Evolutionary conservation across 2,888 invertebrate genomes (phyloP), one percentile per base, ranked within the genome.

Genomic region (Synergus itoensis): DNA sequence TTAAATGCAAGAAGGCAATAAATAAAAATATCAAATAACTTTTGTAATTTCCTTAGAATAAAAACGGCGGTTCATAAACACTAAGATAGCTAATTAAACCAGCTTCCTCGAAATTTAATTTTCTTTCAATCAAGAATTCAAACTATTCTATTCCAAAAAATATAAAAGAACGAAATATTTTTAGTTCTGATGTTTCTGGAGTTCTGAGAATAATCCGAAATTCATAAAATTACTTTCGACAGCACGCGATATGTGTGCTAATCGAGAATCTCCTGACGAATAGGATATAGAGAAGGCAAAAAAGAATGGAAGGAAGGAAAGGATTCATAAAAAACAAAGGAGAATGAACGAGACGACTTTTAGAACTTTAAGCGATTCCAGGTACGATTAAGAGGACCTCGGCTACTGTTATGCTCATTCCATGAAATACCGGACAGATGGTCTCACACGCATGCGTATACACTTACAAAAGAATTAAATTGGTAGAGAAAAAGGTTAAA

Each of bases 361-460:
- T 80, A 83, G 81, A 79, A 80, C 77, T 84, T 82, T 82, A 83
- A 87, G 81, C 82, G 85, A 83, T 89, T 89, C 88, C 87, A 86
- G 87, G 88, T 89, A 88, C 84, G 87, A 88, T 88, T 88, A 88
- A 84, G 80, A 80, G 80, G 81, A 77, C 81, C 79, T 84, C 78
- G 79, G 82, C 86, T 86, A 86, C 85, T 86, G 86, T 87, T 86
- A 83, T 77, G 80, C 77, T 64, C 63, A 65, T 83, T 85, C 83
- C 79, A 76, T 80, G 84, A 82, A 84, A 84, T 84, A 62, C 81
- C 28, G 21, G 69, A 73, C 69, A 73, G 69, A 73, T 73, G 69
- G 48, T 73, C 48, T 53, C 69, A 73, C 48, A 73, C 28, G 48
- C 69, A 53, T 36, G 48, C n/a, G n/a, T 28, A 28, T 73, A 28